phyloP scores from a whole-genome alignment of 2,113 vertebrate genomes.

The Oenanthe oenanthe region DNA sequence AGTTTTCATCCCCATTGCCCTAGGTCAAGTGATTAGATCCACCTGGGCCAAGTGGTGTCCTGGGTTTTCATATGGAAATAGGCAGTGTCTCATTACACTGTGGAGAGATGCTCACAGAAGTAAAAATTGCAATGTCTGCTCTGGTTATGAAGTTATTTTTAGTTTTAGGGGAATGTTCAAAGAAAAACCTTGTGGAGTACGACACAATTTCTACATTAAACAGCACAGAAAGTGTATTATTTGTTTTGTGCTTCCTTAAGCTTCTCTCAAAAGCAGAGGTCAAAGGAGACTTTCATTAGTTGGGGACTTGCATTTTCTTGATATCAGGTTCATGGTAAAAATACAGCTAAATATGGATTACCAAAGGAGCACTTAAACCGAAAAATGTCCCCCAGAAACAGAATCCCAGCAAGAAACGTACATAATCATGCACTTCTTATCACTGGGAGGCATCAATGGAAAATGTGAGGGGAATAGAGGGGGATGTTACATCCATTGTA shows the following conservation, averaged over 20 bases:
- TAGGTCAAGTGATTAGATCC: background rate
- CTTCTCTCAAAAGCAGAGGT: background rate
- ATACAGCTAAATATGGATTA: background rate
- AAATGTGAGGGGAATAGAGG: background rate
- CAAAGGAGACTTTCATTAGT: background rate
- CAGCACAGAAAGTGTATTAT: background rate
- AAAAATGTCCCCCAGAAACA: background rate
- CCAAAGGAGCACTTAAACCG: background rate
- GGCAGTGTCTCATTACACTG: background rate
- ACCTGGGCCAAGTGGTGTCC: background rate
- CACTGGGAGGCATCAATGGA: background rate
- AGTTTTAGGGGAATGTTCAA: background rate
- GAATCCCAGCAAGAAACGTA: background rate
- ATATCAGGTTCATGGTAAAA: background rate
- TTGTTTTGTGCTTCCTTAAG: background rate
- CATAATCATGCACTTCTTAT: background rate
- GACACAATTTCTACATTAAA: background rate
- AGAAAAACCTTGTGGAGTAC: background rate
- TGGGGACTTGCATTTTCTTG: background rate
- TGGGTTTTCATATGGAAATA: background rate
- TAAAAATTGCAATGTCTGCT: rapidly evolving
- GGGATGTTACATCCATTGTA: background rate
- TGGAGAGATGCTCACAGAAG: background rate
- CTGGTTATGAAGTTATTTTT: background rate
- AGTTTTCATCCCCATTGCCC: background rate